phyloP scores from a whole-genome alignment of 2,888 invertebrate species.

The Thecophora atra region DNA sequence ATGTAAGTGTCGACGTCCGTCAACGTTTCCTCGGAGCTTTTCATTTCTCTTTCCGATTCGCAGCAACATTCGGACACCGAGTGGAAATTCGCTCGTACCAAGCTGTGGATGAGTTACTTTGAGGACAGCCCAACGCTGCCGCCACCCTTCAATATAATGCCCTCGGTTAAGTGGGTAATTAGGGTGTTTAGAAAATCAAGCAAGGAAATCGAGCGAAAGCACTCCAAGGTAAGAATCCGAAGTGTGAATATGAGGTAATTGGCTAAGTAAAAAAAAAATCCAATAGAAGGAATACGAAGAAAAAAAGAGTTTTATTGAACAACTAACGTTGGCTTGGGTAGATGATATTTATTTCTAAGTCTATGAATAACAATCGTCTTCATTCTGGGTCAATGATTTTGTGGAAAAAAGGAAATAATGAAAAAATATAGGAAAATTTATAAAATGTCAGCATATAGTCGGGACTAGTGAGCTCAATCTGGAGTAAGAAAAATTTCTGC shows the following conservation, averaged over 20 bases:
- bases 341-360: too few relatives aligned
- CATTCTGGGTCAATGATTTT: background rate
- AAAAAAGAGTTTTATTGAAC: too few relatives aligned
- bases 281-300: too few relatives aligned
- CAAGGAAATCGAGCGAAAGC: conserved; percentile 65
- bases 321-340: too few relatives aligned
- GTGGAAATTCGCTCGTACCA: conserved; percentile 96
- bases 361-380: too few relatives aligned
- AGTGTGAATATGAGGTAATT: background rate
- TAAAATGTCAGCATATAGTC: too few relatives aligned
- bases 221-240: conserved; percentile 55
- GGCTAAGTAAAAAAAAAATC: background rate
- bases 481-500: too few relatives aligned
- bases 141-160: conserved; percentile 92
- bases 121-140: conserved; percentile 91
- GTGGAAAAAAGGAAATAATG: too few relatives aligned
- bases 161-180: conserved; percentile 82
- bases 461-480: too few relatives aligned
- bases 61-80: conserved; percentile 94
- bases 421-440: too few relatives aligned
- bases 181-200: conserved; percentile 72
- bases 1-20: conserved; percentile 69
- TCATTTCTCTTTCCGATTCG: background rate
- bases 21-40: background rate
- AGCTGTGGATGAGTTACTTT: conserved; percentile 96